Percentiles rank a stretch among this genome's conserved stretches.
Conservation (phyloP, 2,113 vertebrate species). For the Anser brachyrhynchus region DNA sequence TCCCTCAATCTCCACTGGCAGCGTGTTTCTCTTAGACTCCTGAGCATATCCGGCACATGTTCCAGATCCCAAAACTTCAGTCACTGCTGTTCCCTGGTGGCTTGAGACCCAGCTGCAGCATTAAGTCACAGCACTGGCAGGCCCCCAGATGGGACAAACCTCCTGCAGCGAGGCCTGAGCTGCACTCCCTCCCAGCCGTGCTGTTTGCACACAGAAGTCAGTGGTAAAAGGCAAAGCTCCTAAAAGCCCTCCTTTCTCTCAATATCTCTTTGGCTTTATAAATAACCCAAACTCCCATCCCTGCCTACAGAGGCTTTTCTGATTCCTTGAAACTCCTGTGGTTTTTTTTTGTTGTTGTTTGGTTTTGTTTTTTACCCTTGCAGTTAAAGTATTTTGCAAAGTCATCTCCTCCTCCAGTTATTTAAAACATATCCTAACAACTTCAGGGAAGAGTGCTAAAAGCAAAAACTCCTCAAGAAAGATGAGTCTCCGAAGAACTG, state of each 20-base stretch:
- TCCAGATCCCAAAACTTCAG: neutral
- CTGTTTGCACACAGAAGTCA: neutral
- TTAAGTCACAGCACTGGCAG: neutral
- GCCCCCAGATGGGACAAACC: too few relatives aligned
- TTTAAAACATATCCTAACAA: neutral
- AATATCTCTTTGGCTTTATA: neutral
- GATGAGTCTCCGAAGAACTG: neutral
- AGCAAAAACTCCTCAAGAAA: neutral
- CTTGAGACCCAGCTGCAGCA: neutral
- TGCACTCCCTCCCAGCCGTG: neutral
- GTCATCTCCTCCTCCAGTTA: neutral
- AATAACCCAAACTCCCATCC: neutral
- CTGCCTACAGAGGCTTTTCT: neutral
- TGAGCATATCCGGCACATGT: neutral
- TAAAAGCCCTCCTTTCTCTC: neutral
- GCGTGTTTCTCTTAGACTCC: neutral
- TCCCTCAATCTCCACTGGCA: neutral
- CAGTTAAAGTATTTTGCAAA: neutral
- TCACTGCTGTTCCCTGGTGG: rapidly evolving
- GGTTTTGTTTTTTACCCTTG: neutral
- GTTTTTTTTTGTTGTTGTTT: neutral
- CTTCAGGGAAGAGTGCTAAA: neutral
- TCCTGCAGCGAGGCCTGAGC: neutral
- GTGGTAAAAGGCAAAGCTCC: neutral
- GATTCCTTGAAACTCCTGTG: neutral